phyloP scores from a whole-genome alignment of 2,797 vertebrate species.

The Cynopterus sphinx region DNA sequence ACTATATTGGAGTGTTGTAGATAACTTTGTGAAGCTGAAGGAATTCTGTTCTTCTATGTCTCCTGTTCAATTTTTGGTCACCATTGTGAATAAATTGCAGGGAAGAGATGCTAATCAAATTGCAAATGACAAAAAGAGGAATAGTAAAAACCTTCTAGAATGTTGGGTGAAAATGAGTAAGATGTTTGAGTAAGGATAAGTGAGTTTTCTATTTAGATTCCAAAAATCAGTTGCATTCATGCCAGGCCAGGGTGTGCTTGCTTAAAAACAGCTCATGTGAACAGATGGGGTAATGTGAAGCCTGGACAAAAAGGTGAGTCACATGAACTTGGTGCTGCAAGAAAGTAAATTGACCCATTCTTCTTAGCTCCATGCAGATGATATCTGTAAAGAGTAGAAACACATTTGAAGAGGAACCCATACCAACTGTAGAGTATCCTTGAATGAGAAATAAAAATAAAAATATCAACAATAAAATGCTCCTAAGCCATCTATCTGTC shows the following conservation, averaged over 20 bases:
- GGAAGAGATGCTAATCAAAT: background rate
- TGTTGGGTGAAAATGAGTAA: conserved; percentile 3
- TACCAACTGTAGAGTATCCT: background rate
- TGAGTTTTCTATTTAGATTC: conserved; percentile 11
- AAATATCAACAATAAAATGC: background rate
- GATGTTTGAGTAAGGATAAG: background rate
- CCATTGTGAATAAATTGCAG: background rate
- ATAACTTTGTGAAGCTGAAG: background rate
- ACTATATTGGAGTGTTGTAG: background rate
- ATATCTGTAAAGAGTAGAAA: background rate
- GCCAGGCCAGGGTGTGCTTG: background rate
- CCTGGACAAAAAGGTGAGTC: background rate
- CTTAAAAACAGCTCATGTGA: background rate
- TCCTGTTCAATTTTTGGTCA: background rate
- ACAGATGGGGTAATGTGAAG: background rate
- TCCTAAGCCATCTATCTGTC: too few species aligned
- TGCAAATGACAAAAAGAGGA: background rate
- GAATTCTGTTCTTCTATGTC: background rate
- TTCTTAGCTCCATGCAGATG: background rate
- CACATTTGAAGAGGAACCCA: background rate
- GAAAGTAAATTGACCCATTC: background rate
- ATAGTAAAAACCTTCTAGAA: background rate
- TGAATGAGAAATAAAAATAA: conserved; percentile 36
- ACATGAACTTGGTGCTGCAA: background rate
- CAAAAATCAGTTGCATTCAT: background rate